These are phyloP conservation scores for Atherinosoma microstoma DNA, from an alignment of 2,797 vertebrate species.

Conservation along the genomic window DNA sequence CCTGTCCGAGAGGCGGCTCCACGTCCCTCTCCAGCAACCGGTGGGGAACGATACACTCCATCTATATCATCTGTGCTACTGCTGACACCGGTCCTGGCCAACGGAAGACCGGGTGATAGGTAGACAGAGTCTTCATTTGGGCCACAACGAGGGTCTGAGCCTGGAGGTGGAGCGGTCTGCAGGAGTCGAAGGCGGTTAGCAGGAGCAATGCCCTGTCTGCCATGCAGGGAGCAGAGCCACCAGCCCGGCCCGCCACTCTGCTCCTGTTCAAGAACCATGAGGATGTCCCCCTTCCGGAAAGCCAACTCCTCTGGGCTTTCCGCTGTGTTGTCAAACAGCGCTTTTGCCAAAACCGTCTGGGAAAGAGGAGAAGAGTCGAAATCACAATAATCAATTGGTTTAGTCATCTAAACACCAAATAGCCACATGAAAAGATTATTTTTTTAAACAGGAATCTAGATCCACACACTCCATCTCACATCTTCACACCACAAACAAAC, in stretches of 20 bases:
- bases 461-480: constrained; percentile 8
- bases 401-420: background rate
- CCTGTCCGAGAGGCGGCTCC: constrained; percentile 65
- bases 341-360: constrained; percentile 91
- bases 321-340: constrained; percentile 92
- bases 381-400: constrained; percentile 6
- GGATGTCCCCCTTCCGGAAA: constrained; percentile 91
- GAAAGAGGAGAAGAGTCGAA: constrained; percentile 14
- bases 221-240: constrained; percentile 93
- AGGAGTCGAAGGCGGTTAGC: constrained; percentile 92
- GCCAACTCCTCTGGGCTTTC: constrained; percentile 93
- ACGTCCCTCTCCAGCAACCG: constrained; percentile 69
- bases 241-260: constrained; percentile 86
- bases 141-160: constrained; percentile 52
- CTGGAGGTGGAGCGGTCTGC: constrained; percentile 71
- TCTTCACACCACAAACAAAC: constrained; percentile 57
- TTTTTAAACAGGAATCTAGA: constrained; percentile 3
- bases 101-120: constrained; percentile 64
- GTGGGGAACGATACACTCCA: constrained; percentile 79
- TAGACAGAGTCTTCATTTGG: constrained; percentile 80
- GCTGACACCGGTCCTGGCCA: constrained; percentile 43
- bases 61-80: constrained; percentile 70
- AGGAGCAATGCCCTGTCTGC: constrained; percentile 92
- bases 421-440: background rate
- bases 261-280: constrained; percentile 90